phyloP scores from a whole-genome alignment of 2,113 vertebrate species.

The Aepyceros melampus region DNA sequence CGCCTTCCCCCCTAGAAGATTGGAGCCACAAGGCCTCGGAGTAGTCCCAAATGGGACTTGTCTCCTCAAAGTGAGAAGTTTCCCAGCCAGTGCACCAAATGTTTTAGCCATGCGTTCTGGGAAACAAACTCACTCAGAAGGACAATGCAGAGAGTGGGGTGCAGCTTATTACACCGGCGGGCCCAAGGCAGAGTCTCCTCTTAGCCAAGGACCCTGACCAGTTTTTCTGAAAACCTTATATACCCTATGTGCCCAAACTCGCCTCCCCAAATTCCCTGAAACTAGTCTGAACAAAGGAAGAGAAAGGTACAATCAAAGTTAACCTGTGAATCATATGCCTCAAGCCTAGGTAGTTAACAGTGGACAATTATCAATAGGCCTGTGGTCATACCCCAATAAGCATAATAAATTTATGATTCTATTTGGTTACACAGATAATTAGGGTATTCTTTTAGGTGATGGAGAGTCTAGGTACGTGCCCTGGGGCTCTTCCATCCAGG shows the following conservation, averaged over 20 bases:
- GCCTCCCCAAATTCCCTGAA: background rate
- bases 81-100: no score
- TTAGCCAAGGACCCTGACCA: background rate
- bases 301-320: no score
- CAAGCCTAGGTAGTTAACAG: background rate
- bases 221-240: background rate
- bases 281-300: background rate
- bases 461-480: background rate
- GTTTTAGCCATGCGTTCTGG: no score
- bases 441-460: background rate
- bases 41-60: no score
- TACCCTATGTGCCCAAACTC: background rate
- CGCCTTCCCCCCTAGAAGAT: no score
- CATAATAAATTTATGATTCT: background rate
- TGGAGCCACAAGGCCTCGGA: no score
- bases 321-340: background rate
- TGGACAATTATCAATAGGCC: background rate
- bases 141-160: no score
- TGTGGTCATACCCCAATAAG: background rate
- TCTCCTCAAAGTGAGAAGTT: no score
- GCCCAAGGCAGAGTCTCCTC: background rate
- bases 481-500: background rate
- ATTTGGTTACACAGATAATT: background rate
- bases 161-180: rapidly evolving
- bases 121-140: background rate